phyloP scores from a whole-genome alignment of 2,888 invertebrate genomes.

The Hydriomena furcata region DNA sequence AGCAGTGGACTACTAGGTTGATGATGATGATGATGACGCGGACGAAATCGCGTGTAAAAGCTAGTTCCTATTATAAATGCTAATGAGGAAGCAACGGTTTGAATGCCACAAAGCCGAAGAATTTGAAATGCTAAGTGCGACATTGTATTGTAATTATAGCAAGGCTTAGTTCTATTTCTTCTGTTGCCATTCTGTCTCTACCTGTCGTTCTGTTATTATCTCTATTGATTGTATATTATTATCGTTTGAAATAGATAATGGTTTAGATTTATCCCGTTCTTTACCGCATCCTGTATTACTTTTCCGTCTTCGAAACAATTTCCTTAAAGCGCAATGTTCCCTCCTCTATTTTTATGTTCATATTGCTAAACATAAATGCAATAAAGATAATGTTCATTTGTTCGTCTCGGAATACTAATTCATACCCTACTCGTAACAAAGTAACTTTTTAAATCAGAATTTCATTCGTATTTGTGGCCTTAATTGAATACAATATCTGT shows the following conservation, averaged over 20 bases:
- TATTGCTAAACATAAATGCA: conserved; percentile 6
- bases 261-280: conserved; percentile 14
- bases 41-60: too few species aligned
- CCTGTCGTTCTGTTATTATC: neutral
- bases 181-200: neutral
- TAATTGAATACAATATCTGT: conserved; percentile 25
- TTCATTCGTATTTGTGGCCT: conserved; percentile 10
- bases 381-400: conserved; percentile 10
- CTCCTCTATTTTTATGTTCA: conserved; percentile 33
- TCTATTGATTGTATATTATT: neutral
- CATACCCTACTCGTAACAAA: too few species aligned
- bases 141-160: conserved; percentile 25
- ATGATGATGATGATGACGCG: too few species aligned
- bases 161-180: conserved; percentile 16
- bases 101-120: conserved; percentile 12
- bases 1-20: too few species aligned
- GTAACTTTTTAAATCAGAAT: too few species aligned
- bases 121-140: conserved; percentile 20
- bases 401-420: too few species aligned
- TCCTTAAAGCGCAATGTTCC: conserved; percentile 47
- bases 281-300: conserved; percentile 36
- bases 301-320: conserved; percentile 44
- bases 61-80: conserved; percentile 23
- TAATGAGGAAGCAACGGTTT: conserved; percentile 17
- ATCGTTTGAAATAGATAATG: conserved; percentile 1